Base-by-base conservation (phyloP, 2,113 vertebrate genomes). In the Atrichornis clamosus region DNA sequence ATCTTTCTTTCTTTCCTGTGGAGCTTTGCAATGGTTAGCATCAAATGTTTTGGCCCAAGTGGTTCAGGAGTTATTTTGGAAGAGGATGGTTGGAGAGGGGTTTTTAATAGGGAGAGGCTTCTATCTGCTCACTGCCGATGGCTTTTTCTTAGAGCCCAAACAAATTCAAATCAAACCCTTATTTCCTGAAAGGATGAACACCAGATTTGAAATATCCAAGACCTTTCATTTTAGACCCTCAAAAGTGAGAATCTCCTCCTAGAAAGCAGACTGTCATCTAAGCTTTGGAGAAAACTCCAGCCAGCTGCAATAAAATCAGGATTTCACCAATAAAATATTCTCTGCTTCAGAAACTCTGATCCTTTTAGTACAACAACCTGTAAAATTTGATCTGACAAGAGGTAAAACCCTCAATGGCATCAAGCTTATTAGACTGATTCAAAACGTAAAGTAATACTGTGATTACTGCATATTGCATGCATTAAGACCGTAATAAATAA, bases 361-460 rank as follows among this genome's bases (percentile, higher is more conserved):
- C 37, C 33, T 93, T 87, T 53, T 50, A 85, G 52, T 50, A 82
- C 33, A 84, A 89, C 52, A 91, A 78, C 16, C 87, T 89, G 73
- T 75, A 84, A 94, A 81, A 96, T 82, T 72, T 55, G 30, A 55
- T 87, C 65, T 49, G 92, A 87, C 52, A 81, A 44, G 52, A 91
- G 39, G 47, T 30, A 96, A 94, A 91, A 17, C 11, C 33, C 60
- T 81, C 65, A 72, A 7, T 64, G 44, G 52, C 62, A 79, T 91
- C 87, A 94, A 94, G 78, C 62, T 82, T 91, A 82, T 87, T 84
- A 89, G 37, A 47, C 41, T 80, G 44, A 80, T 83, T 76, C 83
- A 76, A 83, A 95, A 96, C 27, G 58, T 72, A 37, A 87, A 95
- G 56, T 85, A 94, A 92, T 77, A 67, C 79, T 67, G n/a, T 88